Percentiles rank a stretch among this genome's conserved stretches.
Evolutionary conservation across 2,888 invertebrate genomes (phyloP).

Genomic region (Cephus sareptanus): DNA sequence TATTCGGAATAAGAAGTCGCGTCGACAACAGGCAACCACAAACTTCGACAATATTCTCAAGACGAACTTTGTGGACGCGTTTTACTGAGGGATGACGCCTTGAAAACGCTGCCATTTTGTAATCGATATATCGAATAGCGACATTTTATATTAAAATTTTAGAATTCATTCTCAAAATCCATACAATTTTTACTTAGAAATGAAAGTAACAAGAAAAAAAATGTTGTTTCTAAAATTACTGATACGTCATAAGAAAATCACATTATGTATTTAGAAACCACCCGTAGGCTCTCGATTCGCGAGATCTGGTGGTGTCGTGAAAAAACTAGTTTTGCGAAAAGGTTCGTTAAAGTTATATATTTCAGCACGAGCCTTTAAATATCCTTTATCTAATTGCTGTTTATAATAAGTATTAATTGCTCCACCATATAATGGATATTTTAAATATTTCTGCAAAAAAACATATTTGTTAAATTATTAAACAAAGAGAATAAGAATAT

Average conservation of each 20-base stretch:
- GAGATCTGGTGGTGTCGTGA: slow-evolving; percentile 29
- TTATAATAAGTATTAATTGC: slow-evolving; percentile 26
- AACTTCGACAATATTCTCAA: not conserved
- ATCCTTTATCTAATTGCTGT: slow-evolving; percentile 32
- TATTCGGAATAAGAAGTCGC: not conserved
- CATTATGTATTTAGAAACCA: slow-evolving; percentile 20
- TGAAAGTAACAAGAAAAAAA: not conserved
- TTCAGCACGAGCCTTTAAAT: slow-evolving; percentile 27
- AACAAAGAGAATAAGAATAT: not conserved
- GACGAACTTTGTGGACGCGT: not conserved
- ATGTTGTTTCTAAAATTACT: not conserved
- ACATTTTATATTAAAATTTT: slow-evolving; percentile 9
- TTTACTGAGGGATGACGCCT: not conserved
- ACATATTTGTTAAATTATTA: not conserved
- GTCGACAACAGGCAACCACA: too few species aligned
- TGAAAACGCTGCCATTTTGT: slow-evolving; percentile 21
- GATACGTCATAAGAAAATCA: not conserved
- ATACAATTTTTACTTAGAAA: not conserved
- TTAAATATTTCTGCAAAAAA: slow-evolving; percentile 24
- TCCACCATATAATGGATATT: slow-evolving; percentile 29
- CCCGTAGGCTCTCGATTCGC: slow-evolving; percentile 31
- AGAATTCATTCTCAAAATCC: not conserved
- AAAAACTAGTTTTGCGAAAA: slow-evolving; percentile 31
- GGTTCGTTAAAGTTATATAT: slow-evolving; percentile 32
- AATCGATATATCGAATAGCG: slow-evolving; percentile 7